Evolutionary conservation across 2,113 vertebrate genomes (phyloP).

Genomic region (Ancistrus triradiatus): DNA sequence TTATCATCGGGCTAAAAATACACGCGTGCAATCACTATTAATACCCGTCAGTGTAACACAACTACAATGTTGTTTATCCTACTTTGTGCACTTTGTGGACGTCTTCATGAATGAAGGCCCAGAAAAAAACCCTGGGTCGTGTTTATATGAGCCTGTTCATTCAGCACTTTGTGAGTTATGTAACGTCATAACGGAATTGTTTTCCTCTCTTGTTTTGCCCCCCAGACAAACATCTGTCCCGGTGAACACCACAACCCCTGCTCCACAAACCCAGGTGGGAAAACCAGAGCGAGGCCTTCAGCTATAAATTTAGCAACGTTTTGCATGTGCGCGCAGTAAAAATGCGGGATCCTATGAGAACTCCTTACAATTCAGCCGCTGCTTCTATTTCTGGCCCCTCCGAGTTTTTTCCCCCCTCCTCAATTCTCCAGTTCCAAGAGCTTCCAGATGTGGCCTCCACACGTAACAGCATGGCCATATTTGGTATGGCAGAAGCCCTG

Average conservation of each 20-base stretch:
- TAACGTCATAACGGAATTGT: too few species aligned
- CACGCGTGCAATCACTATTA: neutral
- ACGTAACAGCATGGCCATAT: conserved; percentile 99
- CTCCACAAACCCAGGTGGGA: too few species aligned
- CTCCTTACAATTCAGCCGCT: conserved; percentile 52
- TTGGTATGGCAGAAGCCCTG: conserved; percentile 97
- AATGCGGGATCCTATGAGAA: conserved; percentile 3
- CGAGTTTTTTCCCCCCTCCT: conserved; percentile 43
- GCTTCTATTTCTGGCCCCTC: conserved; percentile 76
- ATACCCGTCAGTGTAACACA: neutral
- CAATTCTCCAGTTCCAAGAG: conserved; percentile 66
- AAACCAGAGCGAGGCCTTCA: neutral
- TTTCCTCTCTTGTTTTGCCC: too few species aligned
- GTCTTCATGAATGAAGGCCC: too few species aligned
- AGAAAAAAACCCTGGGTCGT: too few species aligned
- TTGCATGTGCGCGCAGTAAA: neutral
- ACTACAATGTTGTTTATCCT: neutral
- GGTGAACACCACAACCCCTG: too few species aligned
- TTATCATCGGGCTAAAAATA: conserved; percentile 2
- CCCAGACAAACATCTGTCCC: too few species aligned
- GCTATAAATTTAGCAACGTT: neutral
- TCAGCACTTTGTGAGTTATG: too few species aligned
- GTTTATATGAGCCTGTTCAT: too few species aligned
- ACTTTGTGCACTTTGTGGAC: too few species aligned
- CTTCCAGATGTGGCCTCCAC: conserved; percentile 96